Evolutionary conservation across 2,888 invertebrate genomes (phyloP).

Genomic region (Microplitis manilae): DNA sequence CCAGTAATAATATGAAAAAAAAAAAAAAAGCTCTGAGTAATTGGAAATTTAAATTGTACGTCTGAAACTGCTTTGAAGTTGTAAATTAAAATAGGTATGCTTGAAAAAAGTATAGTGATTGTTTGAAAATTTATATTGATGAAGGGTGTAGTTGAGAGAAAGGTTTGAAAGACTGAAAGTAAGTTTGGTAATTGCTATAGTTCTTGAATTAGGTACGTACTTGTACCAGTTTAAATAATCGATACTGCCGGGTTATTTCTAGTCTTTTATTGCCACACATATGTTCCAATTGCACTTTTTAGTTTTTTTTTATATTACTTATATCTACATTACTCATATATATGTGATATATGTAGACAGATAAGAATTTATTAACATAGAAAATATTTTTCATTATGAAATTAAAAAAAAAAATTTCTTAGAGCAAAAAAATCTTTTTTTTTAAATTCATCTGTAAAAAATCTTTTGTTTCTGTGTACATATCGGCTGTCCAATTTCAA

Average conservation of each 20-base stretch:
- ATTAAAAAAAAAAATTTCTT: too few relatives aligned
- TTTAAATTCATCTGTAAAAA: too few relatives aligned
- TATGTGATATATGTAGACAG: too few relatives aligned
- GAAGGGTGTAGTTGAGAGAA: conserved; percentile 1
- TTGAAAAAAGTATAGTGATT: conserved; percentile 24
- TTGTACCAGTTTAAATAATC: conserved; percentile 41
- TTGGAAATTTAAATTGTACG: conserved; percentile 33
- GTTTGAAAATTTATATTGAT: conserved; percentile 34
- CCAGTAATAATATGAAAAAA: conserved; percentile 6
- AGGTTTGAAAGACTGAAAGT: conserved; percentile 11
- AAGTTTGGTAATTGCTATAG: conserved; percentile 29
- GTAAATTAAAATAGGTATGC: conserved; percentile 27
- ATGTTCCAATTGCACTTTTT: conserved; percentile 22
- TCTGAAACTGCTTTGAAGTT: conserved; percentile 29
- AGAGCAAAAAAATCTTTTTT: too few relatives aligned
- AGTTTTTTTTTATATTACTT: conserved; percentile 4
- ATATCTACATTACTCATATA: not conserved
- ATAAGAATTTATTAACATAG: too few relatives aligned
- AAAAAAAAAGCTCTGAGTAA: conserved; percentile 14
- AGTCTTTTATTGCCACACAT: not conserved
- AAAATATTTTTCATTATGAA: too few relatives aligned
- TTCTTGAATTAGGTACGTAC: conserved; percentile 33
- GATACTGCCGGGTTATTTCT: conserved; percentile 30
- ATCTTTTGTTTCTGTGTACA: too few relatives aligned
- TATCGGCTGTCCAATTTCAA: too few relatives aligned